These are phyloP conservation scores for Coptotermes formosanus DNA, from an alignment of 1,140 invertebrate species.

Conservation along the genomic window DNA sequence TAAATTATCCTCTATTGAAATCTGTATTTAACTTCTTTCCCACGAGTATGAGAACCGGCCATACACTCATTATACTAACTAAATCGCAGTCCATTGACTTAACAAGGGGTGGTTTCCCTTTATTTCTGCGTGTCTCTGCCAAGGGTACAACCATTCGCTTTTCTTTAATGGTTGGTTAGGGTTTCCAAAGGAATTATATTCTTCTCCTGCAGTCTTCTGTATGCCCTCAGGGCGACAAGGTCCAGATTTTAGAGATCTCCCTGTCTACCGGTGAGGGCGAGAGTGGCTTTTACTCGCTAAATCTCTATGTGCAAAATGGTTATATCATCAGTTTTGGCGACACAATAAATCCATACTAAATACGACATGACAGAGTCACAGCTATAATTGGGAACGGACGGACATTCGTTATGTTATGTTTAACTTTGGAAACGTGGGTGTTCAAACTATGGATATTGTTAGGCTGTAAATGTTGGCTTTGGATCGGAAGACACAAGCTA, in stretches of 20 bases:
- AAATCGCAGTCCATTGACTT: slow-evolving; percentile 15
- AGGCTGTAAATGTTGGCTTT: too few species aligned
- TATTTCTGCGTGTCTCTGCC: slow-evolving; percentile 14
- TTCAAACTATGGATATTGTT: too few species aligned
- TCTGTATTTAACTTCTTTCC: background rate
- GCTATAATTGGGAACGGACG: too few species aligned
- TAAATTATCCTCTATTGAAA: background rate
- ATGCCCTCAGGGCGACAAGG: background rate
- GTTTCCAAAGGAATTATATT: background rate
- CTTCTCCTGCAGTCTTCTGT: background rate
- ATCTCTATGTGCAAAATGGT: background rate
- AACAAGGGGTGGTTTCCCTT: slow-evolving; percentile 8
- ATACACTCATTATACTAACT: background rate
- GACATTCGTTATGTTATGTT: too few species aligned
- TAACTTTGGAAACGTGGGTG: too few species aligned
- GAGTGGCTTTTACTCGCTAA: background rate
- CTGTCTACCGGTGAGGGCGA: background rate
- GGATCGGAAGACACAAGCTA: too few species aligned
- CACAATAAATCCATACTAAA: background rate
- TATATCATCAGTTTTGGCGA: background rate
- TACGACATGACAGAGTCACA: too few species aligned
- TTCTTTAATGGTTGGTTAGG: background rate
- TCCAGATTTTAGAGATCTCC: background rate
- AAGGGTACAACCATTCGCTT: background rate
- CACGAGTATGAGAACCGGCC: background rate